Evolutionary conservation across 1,140 invertebrate genomes (phyloP).

Genomic region (Tribolium madens): DNA sequence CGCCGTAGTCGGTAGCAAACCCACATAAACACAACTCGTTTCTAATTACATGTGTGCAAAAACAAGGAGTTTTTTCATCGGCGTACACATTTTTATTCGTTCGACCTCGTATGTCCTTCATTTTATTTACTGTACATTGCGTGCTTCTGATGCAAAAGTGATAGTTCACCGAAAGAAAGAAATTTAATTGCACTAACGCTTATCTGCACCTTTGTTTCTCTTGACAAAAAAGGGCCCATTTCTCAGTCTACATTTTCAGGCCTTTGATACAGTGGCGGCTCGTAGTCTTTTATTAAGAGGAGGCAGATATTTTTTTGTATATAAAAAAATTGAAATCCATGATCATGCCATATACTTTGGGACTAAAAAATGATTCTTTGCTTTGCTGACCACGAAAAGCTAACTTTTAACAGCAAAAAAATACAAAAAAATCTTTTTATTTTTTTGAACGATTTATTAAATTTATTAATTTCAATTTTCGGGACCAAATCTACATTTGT

Average conservation of each 20-base stretch:
- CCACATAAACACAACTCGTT: slow-evolving; percentile 16
- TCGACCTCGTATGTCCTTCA: slow-evolving; percentile 39
- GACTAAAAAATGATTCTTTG: too few relatives aligned
- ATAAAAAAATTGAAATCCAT: too few relatives aligned
- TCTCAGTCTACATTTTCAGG: background rate
- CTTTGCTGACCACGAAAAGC: too few relatives aligned
- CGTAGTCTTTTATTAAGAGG: too few relatives aligned
- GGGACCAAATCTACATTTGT: too few relatives aligned
- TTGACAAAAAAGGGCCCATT: background rate
- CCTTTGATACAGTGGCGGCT: too few relatives aligned
- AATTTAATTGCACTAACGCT: slow-evolving; percentile 27
- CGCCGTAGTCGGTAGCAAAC: background rate
- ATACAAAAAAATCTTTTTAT: too few relatives aligned
- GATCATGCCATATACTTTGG: too few relatives aligned
- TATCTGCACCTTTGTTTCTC: slow-evolving; percentile 6
- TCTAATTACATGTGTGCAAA: slow-evolving; percentile 31
- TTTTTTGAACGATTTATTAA: too few relatives aligned
- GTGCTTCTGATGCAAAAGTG: slow-evolving; percentile 41
- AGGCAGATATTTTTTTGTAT: too few relatives aligned
- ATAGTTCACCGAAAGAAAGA: slow-evolving; percentile 27
- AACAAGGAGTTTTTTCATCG: slow-evolving; percentile 20
- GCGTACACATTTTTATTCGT: slow-evolving; percentile 10
- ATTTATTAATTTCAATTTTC: too few relatives aligned
- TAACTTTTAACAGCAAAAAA: too few relatives aligned
- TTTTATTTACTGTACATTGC: slow-evolving; percentile 36